These are phyloP conservation scores for Glaucomys volans DNA, from an alignment of 2,113 vertebrate genomes.

Conservation along the genomic window DNA sequence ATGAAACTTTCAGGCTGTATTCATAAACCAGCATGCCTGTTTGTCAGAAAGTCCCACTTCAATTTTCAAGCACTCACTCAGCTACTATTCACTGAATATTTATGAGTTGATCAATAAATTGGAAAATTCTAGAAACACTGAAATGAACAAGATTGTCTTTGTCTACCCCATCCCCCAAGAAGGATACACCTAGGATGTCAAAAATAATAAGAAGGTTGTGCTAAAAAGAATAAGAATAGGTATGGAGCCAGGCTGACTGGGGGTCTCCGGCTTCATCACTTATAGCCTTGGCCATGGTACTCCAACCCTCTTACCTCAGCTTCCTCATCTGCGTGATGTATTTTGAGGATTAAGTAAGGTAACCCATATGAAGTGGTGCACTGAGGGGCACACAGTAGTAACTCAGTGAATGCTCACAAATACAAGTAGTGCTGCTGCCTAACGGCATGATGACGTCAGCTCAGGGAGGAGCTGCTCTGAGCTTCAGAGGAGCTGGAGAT, in stretches of 20 bases:
- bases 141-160: not conserved
- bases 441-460: rapidly evolving
- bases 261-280: too few relatives aligned
- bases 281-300: too few relatives aligned
- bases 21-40: not conserved
- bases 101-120: not conserved
- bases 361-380: not conserved
- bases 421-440: rapidly evolving
- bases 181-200: not conserved
- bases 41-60: not conserved
- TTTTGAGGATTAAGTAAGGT: not conserved
- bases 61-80: not conserved
- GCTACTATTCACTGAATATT: not conserved
- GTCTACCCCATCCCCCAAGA: not conserved
- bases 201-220: not conserved
- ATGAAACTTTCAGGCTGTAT: not conserved
- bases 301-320: not conserved
- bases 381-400: not conserved
- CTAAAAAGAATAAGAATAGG: not conserved
- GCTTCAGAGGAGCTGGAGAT: not conserved
- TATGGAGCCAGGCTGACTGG: not conserved
- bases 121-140: not conserved
- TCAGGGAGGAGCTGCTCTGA: not conserved
- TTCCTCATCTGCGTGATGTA: not conserved
- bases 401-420: not conserved